phyloP scores from a whole-genome alignment of 2,797 vertebrate genomes.

The Crocidura indochinensis region DNA sequence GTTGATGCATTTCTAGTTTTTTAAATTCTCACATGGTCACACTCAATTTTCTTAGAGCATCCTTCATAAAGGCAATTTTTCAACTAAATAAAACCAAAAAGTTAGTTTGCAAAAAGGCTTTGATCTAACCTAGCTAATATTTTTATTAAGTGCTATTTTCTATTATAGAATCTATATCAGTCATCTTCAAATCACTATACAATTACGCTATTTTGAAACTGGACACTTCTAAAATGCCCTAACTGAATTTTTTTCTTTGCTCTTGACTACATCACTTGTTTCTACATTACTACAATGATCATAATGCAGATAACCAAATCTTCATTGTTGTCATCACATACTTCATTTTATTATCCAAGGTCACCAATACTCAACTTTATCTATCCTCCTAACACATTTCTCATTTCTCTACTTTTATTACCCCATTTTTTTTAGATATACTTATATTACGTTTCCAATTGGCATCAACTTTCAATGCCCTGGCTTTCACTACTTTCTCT shows the following conservation, averaged over 20 bases:
- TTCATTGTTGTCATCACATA: background rate
- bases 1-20: constrained; percentile 44
- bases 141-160: background rate
- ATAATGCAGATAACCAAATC: too few species aligned
- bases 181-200: background rate
- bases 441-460: background rate
- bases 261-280: background rate
- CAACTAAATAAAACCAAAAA: constrained; percentile 62
- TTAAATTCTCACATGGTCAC: constrained; percentile 31
- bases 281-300: background rate
- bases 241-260: background rate
- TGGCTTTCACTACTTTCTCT: background rate
- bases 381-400: background rate
- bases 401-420: background rate
- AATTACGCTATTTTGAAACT: background rate
- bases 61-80: constrained; percentile 39
- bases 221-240: background rate
- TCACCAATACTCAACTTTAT: background rate
- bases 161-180: background rate
- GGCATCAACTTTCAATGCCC: background rate
- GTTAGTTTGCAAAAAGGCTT: constrained; percentile 23
- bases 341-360: background rate
- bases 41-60: constrained; percentile 60
- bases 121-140: background rate
- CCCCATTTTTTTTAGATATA: background rate